Evolutionary conservation across 2,797 vertebrate species (phyloP).

Genomic region (Lerista edwardsae): DNA sequence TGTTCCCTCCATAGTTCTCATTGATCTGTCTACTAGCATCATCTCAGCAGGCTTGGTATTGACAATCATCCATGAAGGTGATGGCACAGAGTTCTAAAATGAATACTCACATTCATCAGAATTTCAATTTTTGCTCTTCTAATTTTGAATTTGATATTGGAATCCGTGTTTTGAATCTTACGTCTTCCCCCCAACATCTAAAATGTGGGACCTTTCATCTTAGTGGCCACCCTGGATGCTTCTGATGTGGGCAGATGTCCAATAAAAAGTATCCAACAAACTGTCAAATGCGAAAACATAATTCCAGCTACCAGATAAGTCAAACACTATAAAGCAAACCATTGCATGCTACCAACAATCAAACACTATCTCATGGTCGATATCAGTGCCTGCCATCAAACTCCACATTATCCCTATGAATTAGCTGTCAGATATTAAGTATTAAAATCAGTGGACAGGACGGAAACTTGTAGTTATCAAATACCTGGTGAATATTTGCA

Average conservation of each 20-base stretch:
- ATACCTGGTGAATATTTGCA: background rate
- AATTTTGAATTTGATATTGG: background rate
- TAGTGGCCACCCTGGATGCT: background rate
- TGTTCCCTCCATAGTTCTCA: background rate
- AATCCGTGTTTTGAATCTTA: background rate
- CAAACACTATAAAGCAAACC: background rate
- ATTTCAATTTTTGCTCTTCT: background rate
- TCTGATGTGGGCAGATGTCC: background rate
- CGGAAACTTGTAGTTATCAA: background rate
- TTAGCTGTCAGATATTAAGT: background rate
- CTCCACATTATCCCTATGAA: background rate
- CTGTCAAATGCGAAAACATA: background rate
- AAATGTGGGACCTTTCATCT: background rate
- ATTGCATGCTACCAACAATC: too few relatives aligned
- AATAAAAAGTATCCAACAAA: background rate
- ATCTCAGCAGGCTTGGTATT: background rate
- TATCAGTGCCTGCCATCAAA: background rate
- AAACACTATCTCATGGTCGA: background rate
- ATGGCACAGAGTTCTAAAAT: background rate
- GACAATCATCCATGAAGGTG: background rate
- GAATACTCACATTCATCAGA: background rate
- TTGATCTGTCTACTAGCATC: background rate
- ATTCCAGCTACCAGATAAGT: background rate
- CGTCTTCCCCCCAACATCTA: background rate
- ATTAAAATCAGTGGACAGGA: background rate